phyloP scores from a whole-genome alignment of 2,888 invertebrate genomes.

The Meteorus cinctellus region DNA sequence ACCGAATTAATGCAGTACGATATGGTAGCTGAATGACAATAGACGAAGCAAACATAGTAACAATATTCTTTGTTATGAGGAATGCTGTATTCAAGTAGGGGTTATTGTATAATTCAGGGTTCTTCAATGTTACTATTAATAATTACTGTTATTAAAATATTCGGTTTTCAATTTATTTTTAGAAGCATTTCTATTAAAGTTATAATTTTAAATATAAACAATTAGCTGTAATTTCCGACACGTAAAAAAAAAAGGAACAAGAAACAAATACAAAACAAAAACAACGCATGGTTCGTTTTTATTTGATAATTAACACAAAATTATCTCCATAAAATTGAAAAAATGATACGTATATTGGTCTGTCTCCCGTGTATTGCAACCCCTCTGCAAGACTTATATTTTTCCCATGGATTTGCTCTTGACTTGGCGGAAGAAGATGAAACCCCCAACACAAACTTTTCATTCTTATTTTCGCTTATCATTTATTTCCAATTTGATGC shows the following conservation, averaged over 20 bases:
- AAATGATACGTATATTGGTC: conserved; percentile 69
- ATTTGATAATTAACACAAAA: conserved; percentile 65
- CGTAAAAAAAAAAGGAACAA: conserved; percentile 58
- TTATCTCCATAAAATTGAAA: conserved; percentile 68
- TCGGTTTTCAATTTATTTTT: conserved; percentile 67
- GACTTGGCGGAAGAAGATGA: conserved; percentile 38
- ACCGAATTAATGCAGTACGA: conserved; percentile 59
- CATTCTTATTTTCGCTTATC: not conserved
- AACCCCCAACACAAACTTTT: not conserved
- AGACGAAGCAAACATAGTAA: not conserved
- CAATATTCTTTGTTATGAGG: conserved; percentile 16
- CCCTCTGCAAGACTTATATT: conserved; percentile 55
- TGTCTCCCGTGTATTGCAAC: conserved; percentile 66
- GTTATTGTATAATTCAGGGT: conserved; percentile 67
- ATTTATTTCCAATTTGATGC: not conserved
- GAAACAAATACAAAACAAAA: conserved; percentile 53
- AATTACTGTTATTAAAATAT: conserved; percentile 48
- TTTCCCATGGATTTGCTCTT: conserved; percentile 47
- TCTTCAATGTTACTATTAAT: conserved; percentile 59
- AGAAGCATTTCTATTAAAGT: conserved; percentile 64
- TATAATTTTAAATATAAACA: conserved; percentile 60
- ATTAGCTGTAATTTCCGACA: conserved; percentile 64
- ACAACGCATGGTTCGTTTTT: conserved; percentile 48
- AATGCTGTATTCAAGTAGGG: conserved; percentile 50
- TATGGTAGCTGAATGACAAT: conserved; percentile 52